Evolutionary conservation across 1,140 invertebrate genomes (phyloP), one percentile per base, ranked within the genome.

Genomic region (Rhagoletis zephyria): DNA sequence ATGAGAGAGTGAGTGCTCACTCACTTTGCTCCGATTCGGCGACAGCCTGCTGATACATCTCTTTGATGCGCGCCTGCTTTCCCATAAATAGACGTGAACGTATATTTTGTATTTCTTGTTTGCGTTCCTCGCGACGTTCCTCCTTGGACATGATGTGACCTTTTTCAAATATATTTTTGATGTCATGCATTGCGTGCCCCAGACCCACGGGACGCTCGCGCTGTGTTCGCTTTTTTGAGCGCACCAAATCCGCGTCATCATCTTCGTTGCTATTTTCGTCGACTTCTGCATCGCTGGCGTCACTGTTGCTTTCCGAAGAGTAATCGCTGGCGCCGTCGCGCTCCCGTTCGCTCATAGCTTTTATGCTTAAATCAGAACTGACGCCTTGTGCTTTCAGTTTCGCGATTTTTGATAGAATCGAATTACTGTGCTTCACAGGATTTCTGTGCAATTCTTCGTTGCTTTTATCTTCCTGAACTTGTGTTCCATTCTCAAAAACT

Each of bases 41-140:
- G 0, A 97, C 96, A 5, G 97, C 97, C 90, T 97, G 96, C 91
- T 98, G 97, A 93, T 98, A 98, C 94, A 97, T 95, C 92, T 98
- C 97, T 90, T 98, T 98, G 93, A 98, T 96, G 90, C 97, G 97
- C 0, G 96, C 96, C 94, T 97, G 97, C 92, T 97, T 97, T 10
- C 97, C 97, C 95, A 97, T 95, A 92, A 97, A 97, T 9, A 97
- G 93, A 87, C 96, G 94, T 90, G 96, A 97, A 64, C 97, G 94
- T 90, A 98, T 97, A 87, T 95, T 96, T 91, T 97, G 96, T 88
- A 97, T 96, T 93, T 98, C 97, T 90, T 97, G 96, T 92, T 97
- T 97, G n/a, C 96, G 94, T 89, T 97, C 96, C 90, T 97, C 96
- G 7, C 95, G 95, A 56, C 96, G 93, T 89, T 97, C 96, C 87